A percentile compares a stretch with the other conserved stretches of the same genome.
Evolutionary conservation across 1,140 invertebrate species (phyloP).

Genomic region (Cephus cinctus): DNA sequence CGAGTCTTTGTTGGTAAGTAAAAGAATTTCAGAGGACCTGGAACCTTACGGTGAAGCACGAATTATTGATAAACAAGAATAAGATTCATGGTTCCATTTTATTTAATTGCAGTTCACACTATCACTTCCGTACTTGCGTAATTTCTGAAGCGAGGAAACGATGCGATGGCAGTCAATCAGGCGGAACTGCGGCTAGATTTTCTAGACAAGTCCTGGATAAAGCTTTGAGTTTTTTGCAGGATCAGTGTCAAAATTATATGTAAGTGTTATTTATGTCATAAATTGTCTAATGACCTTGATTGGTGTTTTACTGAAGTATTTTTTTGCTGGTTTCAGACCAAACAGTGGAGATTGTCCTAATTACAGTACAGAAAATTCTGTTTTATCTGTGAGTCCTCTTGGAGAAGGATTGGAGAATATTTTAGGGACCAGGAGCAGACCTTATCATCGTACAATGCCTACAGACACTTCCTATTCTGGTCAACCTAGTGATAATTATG

Average conservation of each 20-base stretch:
- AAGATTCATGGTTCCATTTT: neutral
- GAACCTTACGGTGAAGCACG: too few relatives aligned
- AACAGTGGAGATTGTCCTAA: constrained; percentile 54
- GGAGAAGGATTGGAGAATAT: constrained; percentile 25
- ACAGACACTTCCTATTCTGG: constrained; percentile 19
- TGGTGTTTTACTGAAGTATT: constrained; percentile 8
- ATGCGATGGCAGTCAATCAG: constrained; percentile 54
- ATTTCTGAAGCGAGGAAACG: constrained; percentile 54
- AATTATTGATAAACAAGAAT: neutral
- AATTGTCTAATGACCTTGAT: neutral
- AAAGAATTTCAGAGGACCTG: too few relatives aligned
- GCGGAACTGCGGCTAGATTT: constrained; percentile 55
- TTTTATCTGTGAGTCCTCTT: constrained; percentile 25
- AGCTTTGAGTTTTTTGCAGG: constrained; percentile 60
- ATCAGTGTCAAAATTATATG: constrained; percentile 63
- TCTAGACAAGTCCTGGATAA: constrained; percentile 60
- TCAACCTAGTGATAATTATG: constrained; percentile 31
- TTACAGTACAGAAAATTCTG: constrained; percentile 22
- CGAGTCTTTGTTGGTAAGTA: constrained; percentile 61
- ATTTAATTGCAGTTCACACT: constrained; percentile 53
- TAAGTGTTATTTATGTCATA: constrained; percentile 37
- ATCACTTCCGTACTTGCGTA: constrained; percentile 61
- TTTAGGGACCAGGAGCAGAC: constrained; percentile 40
- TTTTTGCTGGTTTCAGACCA: constrained; percentile 46
- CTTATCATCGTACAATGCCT: constrained; percentile 28